Base-by-base conservation (phyloP, 2,888 invertebrate species). In the Diadegma fenestrale region DNA sequence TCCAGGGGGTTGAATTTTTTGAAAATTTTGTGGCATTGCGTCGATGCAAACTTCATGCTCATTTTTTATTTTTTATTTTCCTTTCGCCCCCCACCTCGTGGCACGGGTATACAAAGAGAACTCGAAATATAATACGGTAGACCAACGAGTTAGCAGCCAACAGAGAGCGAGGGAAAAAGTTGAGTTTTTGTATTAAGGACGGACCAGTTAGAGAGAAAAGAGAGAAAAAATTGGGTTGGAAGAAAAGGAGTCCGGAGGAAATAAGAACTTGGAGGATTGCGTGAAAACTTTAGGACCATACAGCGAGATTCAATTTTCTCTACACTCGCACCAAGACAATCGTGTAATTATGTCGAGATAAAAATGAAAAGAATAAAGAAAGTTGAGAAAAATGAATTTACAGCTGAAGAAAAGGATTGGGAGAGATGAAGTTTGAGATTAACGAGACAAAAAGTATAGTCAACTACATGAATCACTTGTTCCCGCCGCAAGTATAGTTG, bases 241-340 rank as follows among this genome's bases (percentile, higher is more conserved):
- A 69, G 78, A 69, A 51, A 54, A n/a, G 63, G 37, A 48, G 61
- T 61, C 30, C 45, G 22, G 26, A 69, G 63, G 14, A 17, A 64
- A 63, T 61, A 45, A 51, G 48, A 64, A 54, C 61, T 43, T 22
- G n/a, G 30, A 71, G 61, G 33, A 58, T 30, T 43, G 61, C 61
- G n/a, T 19, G 8, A 77, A 71, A 79, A 72, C 63, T 71, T 45
- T 82, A 19, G 41, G 2, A n/a, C 61, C 61, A 51, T 37, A 17
- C 64, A 37, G 69, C 14, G 63, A 69, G 64, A 85, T 85, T 85
- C 71, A 85, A 82, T 85, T 79, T 85, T 66, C 71, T 19, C 33
- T 19, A 80, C 73, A 58, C 75, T 76, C 82, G 71, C 75, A 71
- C 76, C 26, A 66, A 71, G 58, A 75, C 80, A 82, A 85, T 82